Evolutionary conservation across 2,797 vertebrate genomes (phyloP).

Genomic region (Trachurus trachurus): DNA sequence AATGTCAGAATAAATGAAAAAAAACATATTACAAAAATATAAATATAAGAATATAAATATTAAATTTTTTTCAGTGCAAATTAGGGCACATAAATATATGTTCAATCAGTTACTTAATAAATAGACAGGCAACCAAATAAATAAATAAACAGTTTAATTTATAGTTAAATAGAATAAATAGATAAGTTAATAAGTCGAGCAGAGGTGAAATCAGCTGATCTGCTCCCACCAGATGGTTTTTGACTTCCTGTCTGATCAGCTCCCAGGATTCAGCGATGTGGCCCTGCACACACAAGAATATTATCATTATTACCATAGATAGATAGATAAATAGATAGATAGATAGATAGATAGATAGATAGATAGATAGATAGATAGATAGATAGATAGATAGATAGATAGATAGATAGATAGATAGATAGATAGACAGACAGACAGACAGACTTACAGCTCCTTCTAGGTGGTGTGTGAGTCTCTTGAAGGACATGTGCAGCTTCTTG

Average conservation of each 20-base stretch:
- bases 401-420: neutral
- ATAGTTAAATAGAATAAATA: neutral
- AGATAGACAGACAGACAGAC: neutral
- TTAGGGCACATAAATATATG: neutral
- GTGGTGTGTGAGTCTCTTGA: constrained; percentile 63
- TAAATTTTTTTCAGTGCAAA: neutral
- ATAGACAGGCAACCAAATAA: neutral
- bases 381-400: constrained; percentile 4
- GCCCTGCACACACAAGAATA: constrained; percentile 48
- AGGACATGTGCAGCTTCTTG: constrained; percentile 73
- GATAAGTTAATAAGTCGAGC: neutral
- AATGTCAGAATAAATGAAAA: too few species aligned
- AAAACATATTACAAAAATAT: too few species aligned
- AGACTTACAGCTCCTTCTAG: constrained; percentile 56
- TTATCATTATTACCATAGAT: neutral
- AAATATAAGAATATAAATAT: neutral
- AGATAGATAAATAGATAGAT: too few species aligned
- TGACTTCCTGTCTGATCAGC: constrained; percentile 64
- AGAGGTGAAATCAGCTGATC: constrained; percentile 45
- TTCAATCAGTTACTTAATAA: neutral
- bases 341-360: neutral
- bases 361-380: neutral
- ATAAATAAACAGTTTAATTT: neutral
- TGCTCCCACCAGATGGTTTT: constrained; percentile 40
- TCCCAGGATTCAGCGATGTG: constrained; percentile 73